phyloP scores from a whole-genome alignment of 2,797 vertebrate species.

The Pogoniulus pusillus region DNA sequence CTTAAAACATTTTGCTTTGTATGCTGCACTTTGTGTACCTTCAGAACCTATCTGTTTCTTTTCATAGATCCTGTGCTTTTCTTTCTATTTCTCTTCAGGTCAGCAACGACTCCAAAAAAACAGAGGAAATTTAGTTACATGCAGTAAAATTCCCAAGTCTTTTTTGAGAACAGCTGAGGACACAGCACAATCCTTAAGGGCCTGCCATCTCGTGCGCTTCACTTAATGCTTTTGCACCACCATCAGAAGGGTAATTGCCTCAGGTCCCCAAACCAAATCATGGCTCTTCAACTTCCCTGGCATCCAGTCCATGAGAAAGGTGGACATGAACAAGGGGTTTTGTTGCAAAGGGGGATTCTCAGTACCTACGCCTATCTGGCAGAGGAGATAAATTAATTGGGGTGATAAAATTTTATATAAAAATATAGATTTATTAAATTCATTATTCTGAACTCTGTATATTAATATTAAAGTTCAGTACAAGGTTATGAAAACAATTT shows the following conservation, averaged over 20 bases:
- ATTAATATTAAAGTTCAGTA: no score
- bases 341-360: no score
- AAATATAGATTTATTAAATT: no score
- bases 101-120: neutral
- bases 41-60: neutral
- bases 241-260: neutral
- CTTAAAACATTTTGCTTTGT: neutral
- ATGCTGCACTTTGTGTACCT: neutral
- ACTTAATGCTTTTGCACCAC: neutral
- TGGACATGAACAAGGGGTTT: no score
- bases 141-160: neutral
- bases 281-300: neutral
- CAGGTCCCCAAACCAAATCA: accelerated
- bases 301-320: neutral
- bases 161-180: neutral
- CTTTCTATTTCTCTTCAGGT: neutral
- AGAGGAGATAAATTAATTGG: no score
- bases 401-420: no score
- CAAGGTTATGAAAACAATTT: no score
- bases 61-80: neutral
- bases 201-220: neutral
- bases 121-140: neutral
- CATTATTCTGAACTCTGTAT: no score
- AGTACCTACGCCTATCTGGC: no score
- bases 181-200: neutral